Base-by-base conservation (phyloP, 2,113 vertebrate genomes). In the Falco punctatus region DNA sequence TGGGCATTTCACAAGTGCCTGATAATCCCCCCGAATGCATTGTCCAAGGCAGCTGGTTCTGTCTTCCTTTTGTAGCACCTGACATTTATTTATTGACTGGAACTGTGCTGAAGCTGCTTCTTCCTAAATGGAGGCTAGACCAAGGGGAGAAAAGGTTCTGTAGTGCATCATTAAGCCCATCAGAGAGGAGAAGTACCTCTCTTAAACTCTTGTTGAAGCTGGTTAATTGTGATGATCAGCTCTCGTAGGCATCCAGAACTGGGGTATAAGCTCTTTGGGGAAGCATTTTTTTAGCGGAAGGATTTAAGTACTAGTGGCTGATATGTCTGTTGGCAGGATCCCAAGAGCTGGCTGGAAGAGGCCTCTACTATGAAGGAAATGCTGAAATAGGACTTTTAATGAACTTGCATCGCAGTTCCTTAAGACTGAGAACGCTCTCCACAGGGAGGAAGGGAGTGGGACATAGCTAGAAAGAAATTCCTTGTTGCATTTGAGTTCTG, bases 301-400 rank as follows among this genome's bases (percentile, higher is more conserved):
- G 95, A 90, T 90, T 95, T 94, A 88, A 96, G 81, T 83, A 59
- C 62, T 96, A 58, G 81, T 73, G 92, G 87, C 79, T 90, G 94
- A 96, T 96, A 90, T 5, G 51, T 88, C 89, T 96, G 26, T 78
- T 97, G 97, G 95, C 93, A 94, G 67, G 38, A 32, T 95, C 84
- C 94, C 96, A 97, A 74, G 74, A 80, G 74, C 93, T 91, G 92
- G 86, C 82, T 96, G 87, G 84, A 96, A 91, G 89, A 95, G 94
- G 94, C 94, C 87, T 89, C 81, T 64, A n/a, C 54, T 78, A 16
- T 71, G 85, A 91, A 94, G 82, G 89, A 95, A 96, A 87, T 95
- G 95, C 93, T 97, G 96, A 95, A 96, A 92, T 79, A 86, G 81
- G 89, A 82, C 87, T 96, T 96, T 85, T 92, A 87, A 90, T 88